phyloP scores from a whole-genome alignment of 2,888 invertebrate species.

The Ditula angustiorana region DNA sequence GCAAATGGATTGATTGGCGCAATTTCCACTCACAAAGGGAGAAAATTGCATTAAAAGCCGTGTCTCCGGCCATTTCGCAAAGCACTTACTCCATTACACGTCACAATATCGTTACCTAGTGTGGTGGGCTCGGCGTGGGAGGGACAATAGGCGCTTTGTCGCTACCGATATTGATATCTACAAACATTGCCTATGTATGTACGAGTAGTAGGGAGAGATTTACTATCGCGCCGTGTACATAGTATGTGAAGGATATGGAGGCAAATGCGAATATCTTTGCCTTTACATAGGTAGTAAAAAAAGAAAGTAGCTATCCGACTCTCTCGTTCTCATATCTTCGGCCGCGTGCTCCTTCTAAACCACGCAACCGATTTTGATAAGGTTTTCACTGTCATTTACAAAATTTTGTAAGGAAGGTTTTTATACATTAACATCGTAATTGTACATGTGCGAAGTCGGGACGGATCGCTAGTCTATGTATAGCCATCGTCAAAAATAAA shows the following conservation, averaged over 20 bases:
- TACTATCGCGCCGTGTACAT: background rate
- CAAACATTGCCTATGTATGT: constrained; percentile 23
- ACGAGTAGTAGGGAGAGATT: background rate
- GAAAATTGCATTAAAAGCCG: constrained; percentile 85
- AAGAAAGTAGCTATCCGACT: too few relatives aligned
- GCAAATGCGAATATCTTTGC: too few relatives aligned
- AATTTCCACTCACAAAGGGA: constrained; percentile 83
- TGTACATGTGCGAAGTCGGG: too few relatives aligned
- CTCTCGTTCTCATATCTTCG: too few relatives aligned
- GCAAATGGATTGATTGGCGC: constrained; percentile 86
- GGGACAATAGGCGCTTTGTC: constrained; percentile 30
- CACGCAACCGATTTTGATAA: too few relatives aligned
- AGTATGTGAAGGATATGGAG: background rate
- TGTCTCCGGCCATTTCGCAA: constrained; percentile 80
- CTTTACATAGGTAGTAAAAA: too few relatives aligned
- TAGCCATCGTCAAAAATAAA: too few relatives aligned
- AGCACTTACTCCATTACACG: constrained; percentile 83
- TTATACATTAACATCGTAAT: too few relatives aligned
- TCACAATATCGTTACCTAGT: constrained; percentile 82
- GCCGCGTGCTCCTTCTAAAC: too few relatives aligned
- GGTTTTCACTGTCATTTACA: too few relatives aligned
- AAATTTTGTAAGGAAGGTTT: too few relatives aligned
- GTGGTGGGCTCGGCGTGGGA: constrained; percentile 56
- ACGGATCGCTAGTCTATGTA: too few relatives aligned
- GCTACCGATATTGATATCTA: constrained; percentile 29